Base-by-base conservation (phyloP, 2,797 vertebrate genomes). In the Vipera latastei region DNA sequence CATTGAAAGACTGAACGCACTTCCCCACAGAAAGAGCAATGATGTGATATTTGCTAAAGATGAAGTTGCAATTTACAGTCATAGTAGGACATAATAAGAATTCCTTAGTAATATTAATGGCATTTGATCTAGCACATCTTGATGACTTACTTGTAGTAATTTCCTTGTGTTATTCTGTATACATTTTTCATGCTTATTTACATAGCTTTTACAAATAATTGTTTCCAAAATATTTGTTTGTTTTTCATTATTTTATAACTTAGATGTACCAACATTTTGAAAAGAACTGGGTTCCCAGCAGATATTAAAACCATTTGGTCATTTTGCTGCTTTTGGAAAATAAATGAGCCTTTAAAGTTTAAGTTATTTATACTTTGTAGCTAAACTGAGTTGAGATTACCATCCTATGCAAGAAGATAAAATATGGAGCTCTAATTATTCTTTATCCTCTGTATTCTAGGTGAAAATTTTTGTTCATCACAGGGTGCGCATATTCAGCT, bases 231-330 rank as follows among this genome's bases (percentile, higher is more conserved):
- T 20, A 25, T 61, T 26, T 32, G 32, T 48, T 28, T 83, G 22
- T 88, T 91, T 53, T 86, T n/a, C 26, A 73, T 86, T 18, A 69
- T 26, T 92, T 89, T 57, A 14, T 91, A 91, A 89, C 25, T 89
- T 44, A 69, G 25, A 57, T 94, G 4, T 85, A 65, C 11, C 60
- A 51, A 48, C 59, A 92, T 16, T 83, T 55, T 88, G 83, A 53
- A 69, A 91, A n/a, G 73, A 28, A 32, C 53, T 78, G 44, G 26
- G 61, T 73, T 91, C 7, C n/a, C 22, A 65, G 61, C 86, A 20
- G 26, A 32, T 28, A 51, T 51, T 86, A 57, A 51, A 85, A 65
- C 22, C 51, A 22, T 59, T 65, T 59, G 65, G 32, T 44, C 28
- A 56, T 3, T 59, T 60, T 83, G 22, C 20, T 86, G 51, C 51